Conservation (phyloP, 1,140 invertebrate species). For the Diabrotica undecimpunctata region DNA sequence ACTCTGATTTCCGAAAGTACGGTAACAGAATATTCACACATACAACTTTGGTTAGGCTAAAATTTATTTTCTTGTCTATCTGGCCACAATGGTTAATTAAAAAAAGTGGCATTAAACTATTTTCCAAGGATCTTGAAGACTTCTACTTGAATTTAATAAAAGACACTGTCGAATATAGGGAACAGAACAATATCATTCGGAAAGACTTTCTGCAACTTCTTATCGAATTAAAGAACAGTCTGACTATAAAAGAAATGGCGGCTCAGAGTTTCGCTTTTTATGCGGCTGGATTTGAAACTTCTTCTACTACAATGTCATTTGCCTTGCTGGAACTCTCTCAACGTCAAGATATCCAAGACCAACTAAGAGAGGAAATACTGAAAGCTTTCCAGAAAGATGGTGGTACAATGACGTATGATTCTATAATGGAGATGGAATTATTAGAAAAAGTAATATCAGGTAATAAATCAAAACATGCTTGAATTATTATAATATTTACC, state of each 20-base stretch:
- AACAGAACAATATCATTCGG: constrained; percentile 43
- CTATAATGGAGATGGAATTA: constrained; percentile 45
- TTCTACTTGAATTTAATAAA: no score
- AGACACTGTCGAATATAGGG: no score
- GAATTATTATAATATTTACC: not conserved
- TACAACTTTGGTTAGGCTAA: no score
- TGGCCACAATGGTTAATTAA: no score
- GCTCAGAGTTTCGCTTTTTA: constrained; percentile 55
- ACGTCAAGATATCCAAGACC: constrained; percentile 54
- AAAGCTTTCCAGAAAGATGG: constrained; percentile 42
- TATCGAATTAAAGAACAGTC: constrained; percentile 44
- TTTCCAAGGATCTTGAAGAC: no score
- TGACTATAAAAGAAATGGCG: constrained; percentile 39
- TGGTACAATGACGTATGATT: constrained; percentile 52
- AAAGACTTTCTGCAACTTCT: constrained; percentile 55
- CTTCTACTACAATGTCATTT: constrained; percentile 54
- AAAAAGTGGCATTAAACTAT: no score
- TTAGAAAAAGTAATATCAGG: constrained; percentile 42
- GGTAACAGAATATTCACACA: not conserved
- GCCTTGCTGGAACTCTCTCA: constrained; percentile 53
- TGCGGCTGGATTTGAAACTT: constrained; percentile 60
- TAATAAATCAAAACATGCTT: constrained; percentile 33
- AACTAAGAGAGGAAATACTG: constrained; percentile 52
- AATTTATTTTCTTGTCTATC: no score
- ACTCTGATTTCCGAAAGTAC: constrained; percentile 47